Conservation (phyloP, 2,797 vertebrate species). For the Protonibea diacanthus region DNA sequence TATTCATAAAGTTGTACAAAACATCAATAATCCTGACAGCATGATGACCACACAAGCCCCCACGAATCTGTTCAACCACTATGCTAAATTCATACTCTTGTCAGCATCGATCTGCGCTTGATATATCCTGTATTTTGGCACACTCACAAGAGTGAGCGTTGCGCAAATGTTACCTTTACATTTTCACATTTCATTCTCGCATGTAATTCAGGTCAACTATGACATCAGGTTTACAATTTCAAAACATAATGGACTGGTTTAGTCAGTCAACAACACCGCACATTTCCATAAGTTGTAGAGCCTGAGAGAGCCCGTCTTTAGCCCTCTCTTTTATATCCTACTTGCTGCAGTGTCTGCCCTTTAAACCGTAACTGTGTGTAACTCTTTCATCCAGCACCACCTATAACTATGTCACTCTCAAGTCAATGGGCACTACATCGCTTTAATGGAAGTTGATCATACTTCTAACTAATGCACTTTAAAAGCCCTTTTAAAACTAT, state of each 20-base stretch:
- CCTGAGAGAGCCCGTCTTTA: neutral
- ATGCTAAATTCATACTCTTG: neutral
- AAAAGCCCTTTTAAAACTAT: constrained; percentile 5
- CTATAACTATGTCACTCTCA: neutral
- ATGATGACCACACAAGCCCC: neutral
- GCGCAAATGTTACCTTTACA: neutral
- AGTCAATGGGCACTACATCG: constrained; percentile 10
- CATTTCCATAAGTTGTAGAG: neutral
- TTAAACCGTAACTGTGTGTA: neutral
- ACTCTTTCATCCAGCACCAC: neutral
- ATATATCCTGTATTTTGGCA: neutral
- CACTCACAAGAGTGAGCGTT: too few relatives aligned
- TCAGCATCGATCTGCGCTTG: neutral
- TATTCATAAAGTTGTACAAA: neutral
- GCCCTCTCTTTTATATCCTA: neutral
- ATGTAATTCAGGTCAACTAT: neutral
- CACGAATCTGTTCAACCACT: neutral
- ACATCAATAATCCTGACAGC: neutral
- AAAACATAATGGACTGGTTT: neutral
- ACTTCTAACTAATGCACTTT: neutral
- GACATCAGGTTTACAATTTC: neutral
- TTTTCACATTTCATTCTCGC: neutral
- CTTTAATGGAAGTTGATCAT: neutral
- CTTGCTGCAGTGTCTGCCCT: neutral
- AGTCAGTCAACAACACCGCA: neutral